Evolutionary conservation across 2,888 invertebrate species (phyloP).

Genomic region (Xylota segnis): DNA sequence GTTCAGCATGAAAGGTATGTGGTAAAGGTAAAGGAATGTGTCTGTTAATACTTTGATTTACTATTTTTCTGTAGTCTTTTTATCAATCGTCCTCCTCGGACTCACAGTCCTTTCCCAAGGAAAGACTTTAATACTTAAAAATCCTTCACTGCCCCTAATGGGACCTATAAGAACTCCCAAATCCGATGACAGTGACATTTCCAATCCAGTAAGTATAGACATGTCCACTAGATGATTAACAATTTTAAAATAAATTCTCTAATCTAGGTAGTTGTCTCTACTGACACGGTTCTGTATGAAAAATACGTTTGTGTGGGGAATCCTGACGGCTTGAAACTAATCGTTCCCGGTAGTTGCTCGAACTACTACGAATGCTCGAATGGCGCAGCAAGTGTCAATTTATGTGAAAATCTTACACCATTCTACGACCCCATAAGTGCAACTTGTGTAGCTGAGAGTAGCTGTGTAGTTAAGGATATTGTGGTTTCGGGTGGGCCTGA

Average conservation of each 20-base stretch:
- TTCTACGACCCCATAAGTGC: conserved; percentile 78
- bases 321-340: conserved; percentile 78
- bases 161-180: not conserved
- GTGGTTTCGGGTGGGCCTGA: conserved; percentile 16
- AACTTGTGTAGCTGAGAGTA: conserved; percentile 79
- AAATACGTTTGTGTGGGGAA: conserved; percentile 80
- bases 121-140: conserved; percentile 2
- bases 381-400: conserved; percentile 74
- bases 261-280: conserved; percentile 12
- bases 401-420: conserved; percentile 74
- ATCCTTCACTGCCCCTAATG: conserved; percentile 2
- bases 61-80: not conserved
- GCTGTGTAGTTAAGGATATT: conserved; percentile 78
- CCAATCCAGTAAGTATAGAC: not conserved
- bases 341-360: conserved; percentile 82
- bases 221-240: not conserved
- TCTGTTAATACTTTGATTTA: not conserved
- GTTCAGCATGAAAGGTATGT: conserved; percentile 33
- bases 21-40: not conserved
- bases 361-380: conserved; percentile 80
- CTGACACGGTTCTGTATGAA: conserved; percentile 79
- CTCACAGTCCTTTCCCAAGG: not conserved
- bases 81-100: conserved; percentile 12
- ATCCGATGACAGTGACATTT: not conserved
- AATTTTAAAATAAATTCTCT: not conserved